Evolutionary conservation across 2,888 invertebrate genomes (phyloP).

Genomic region (Netelia inedita): DNA sequence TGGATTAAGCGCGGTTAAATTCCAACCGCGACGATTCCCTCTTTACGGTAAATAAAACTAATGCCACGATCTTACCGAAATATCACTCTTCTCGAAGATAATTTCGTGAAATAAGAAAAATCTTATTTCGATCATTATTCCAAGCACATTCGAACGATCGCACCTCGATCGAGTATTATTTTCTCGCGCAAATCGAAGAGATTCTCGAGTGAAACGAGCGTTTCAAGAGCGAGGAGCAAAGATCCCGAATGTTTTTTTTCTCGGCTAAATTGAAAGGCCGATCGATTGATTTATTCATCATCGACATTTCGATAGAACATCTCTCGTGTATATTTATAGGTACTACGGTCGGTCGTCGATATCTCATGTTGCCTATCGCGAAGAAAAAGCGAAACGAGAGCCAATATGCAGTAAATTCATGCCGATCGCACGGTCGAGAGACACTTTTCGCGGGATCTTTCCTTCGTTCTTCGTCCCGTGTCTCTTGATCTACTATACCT

Average conservation of each 20-base stretch:
- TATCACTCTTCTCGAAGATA: background rate
- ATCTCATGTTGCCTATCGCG: constrained; percentile 25
- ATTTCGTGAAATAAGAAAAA: background rate
- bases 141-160: too few species aligned
- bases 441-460: constrained; percentile 31
- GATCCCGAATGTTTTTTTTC: background rate
- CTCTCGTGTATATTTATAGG: constrained; percentile 14
- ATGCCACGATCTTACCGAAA: background rate
- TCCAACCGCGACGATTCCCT: constrained; percentile 17
- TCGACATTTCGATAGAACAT: background rate
- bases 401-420: constrained; percentile 72
- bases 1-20: constrained; percentile 17
- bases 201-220: too few species aligned
- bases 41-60: constrained; percentile 5
- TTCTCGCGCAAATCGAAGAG: too few species aligned
- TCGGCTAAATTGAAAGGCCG: background rate
- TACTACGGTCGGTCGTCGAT: background rate
- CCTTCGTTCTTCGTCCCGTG: constrained; percentile 30
- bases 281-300: constrained; percentile 37
- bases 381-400: constrained; percentile 55
- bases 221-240: background rate
- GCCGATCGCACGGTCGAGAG: constrained; percentile 49
- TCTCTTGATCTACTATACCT: constrained; percentile 51
- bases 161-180: too few species aligned
- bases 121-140: background rate